Evolutionary conservation across 1,140 invertebrate genomes (phyloP).

Genomic region (Eufriesea mexicana): DNA sequence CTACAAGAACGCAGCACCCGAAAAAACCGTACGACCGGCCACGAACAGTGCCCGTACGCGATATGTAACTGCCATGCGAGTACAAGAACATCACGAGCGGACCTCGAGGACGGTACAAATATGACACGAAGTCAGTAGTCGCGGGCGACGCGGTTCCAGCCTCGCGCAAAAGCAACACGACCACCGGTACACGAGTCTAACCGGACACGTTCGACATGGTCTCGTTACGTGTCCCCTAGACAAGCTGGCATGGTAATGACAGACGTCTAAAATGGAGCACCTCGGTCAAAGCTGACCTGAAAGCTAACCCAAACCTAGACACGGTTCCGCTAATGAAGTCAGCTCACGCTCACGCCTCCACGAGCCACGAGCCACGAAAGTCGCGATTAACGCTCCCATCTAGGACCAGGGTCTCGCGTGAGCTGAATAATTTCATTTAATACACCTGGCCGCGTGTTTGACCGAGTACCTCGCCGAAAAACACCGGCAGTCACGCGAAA

Average conservation of each 20-base stretch:
- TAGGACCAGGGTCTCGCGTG: conserved; percentile 9
- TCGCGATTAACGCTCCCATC: background rate
- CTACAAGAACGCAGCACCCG: background rate
- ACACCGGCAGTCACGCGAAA: background rate
- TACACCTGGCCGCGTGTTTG: background rate
- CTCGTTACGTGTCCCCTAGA: background rate
- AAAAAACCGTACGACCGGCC: background rate
- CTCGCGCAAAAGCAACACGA: background rate
- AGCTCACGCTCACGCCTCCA: background rate
- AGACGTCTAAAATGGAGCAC: background rate
- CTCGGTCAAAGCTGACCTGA: too few relatives aligned
- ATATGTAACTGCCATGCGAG: background rate
- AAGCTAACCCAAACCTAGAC: background rate
- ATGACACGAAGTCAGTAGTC: conserved; percentile 26
- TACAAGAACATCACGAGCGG: conserved; percentile 4
- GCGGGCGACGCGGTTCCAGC: conserved; percentile 1
- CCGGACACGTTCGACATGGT: background rate
- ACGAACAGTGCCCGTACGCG: background rate
- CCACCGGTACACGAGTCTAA: background rate
- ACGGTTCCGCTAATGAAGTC: conserved; percentile 19
- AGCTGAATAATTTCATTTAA: background rate
- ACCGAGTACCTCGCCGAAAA: background rate
- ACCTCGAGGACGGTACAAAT: conserved; percentile 19
- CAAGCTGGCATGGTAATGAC: background rate
- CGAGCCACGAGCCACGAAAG: background rate